A percentile compares a stretch with the other conserved stretches of the same genome.
These are phyloP conservation scores for Microtus ochrogaster DNA, from an alignment of 2,113 vertebrate genomes.

Conservation along the genomic window DNA sequence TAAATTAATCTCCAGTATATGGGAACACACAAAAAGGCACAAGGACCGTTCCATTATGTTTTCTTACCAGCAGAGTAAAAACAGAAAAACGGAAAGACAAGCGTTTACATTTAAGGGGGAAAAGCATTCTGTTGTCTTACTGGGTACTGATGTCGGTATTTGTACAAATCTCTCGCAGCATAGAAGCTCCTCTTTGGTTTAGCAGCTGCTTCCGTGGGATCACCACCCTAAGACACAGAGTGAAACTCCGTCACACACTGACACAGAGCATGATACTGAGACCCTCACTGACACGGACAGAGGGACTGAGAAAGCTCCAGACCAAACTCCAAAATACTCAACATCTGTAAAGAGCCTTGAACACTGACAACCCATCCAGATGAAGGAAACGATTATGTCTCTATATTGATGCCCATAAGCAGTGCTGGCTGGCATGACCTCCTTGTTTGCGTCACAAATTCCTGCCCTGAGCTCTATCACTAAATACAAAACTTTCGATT, in stretches of 20 bases:
- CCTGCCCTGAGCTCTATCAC: neutral
- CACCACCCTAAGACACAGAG: slow-evolving; percentile 87
- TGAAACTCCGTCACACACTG: slow-evolving; percentile 45
- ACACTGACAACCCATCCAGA: neutral
- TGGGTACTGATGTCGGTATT: slow-evolving; percentile 98
- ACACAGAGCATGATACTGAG: neutral
- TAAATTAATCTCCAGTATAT: slow-evolving; percentile 60
- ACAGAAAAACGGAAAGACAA: neutral
- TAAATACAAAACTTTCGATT: slow-evolving; percentile 35
- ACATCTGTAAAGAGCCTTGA: neutral
- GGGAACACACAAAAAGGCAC: slow-evolving; percentile 13
- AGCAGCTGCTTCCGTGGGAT: slow-evolving; percentile 88
- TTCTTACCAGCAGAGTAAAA: slow-evolving; percentile 2
- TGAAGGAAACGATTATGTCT: neutral
- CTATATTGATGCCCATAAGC: neutral
- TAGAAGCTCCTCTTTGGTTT: slow-evolving; percentile 99
- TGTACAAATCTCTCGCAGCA: slow-evolving; percentile 97
- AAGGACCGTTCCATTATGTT: neutral
- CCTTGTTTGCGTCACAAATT: neutral
- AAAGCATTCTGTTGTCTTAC: slow-evolving; percentile 86
- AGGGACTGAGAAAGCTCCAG: slow-evolving; percentile 19
- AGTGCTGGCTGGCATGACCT: neutral
- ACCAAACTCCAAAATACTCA: slow-evolving; percentile 55
- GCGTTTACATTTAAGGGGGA: neutral
- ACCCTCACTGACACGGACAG: no score